Percentiles rank a stretch among this genome's conserved stretches.
Conservation (phyloP, 2,888 invertebrate species). For the Blera fallax region DNA sequence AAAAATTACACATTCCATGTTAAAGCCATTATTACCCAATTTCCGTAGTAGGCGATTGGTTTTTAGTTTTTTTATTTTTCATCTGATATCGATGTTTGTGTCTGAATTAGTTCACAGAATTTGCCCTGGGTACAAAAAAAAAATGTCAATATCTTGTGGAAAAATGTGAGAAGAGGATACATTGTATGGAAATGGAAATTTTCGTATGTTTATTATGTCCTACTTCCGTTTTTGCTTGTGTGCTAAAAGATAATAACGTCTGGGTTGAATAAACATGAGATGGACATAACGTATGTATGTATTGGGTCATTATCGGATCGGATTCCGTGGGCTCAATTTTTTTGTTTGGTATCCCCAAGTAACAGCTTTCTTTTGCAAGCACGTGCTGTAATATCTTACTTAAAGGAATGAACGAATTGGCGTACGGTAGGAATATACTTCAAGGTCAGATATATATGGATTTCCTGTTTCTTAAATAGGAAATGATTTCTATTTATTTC, state of each 20-base stretch:
- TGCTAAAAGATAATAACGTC: conserved; percentile 30
- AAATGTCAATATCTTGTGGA: conserved; percentile 1
- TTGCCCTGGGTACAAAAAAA: conserved; percentile 5
- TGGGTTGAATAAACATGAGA: conserved; percentile 26
- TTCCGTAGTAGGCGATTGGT: conserved; percentile 38
- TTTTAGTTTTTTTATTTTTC: conserved; percentile 3
- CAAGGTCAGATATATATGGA: not conserved
- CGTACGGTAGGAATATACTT: not conserved
- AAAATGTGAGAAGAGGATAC: conserved; percentile 4
- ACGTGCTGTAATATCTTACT: conserved; percentile 1
- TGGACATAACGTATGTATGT: not conserved
- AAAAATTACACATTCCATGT: conserved; percentile 63
- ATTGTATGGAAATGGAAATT: conserved; percentile 11
- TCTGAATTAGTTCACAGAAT: conserved; percentile 15
- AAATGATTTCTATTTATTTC: not conserved
- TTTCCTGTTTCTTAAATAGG: no score
- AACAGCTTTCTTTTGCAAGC: not conserved
- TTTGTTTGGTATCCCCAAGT: not conserved
- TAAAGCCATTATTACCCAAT: conserved; percentile 64
- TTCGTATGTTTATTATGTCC: conserved; percentile 40
- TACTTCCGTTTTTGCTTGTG: conserved; percentile 11
- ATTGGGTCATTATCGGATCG: conserved; percentile 18
- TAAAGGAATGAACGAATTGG: not conserved
- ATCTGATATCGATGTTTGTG: not conserved
- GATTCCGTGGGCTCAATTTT: conserved; percentile 3